A percentile compares a stretch with the other conserved stretches of the same genome.
Evolutionary conservation across 2,888 invertebrate genomes (phyloP).

Genomic region (Anthoptus insignis): DNA sequence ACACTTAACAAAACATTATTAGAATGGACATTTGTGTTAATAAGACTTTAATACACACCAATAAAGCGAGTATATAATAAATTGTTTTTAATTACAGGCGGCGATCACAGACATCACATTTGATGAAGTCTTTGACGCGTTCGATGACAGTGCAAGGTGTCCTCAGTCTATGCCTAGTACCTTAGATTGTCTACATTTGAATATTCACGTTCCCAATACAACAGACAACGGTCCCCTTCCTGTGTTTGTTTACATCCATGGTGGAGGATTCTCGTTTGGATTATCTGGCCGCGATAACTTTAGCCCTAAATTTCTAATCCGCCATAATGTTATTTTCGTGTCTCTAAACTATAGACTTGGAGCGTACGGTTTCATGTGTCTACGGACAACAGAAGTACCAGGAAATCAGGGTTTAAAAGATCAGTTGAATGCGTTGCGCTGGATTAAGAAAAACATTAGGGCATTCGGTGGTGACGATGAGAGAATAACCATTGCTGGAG

Average conservation of each 20-base stretch:
- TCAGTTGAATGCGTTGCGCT: constrained; percentile 63
- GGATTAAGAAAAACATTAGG: constrained; percentile 67
- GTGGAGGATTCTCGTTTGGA: constrained; percentile 60
- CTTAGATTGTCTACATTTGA: constrained; percentile 64
- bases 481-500: constrained; percentile 65
- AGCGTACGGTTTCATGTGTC: constrained; percentile 70
- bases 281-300: constrained; percentile 54
- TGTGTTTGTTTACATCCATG: constrained; percentile 66
- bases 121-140: constrained; percentile 61
- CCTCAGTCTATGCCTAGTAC: constrained; percentile 61
- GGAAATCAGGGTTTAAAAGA: constrained; percentile 73
- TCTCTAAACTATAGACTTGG: constrained; percentile 69
- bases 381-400: constrained; percentile 59
- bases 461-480: constrained; percentile 66
- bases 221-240: constrained; percentile 58
- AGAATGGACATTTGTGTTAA: too few species aligned
- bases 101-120: constrained; percentile 59
- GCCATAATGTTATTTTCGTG: constrained; percentile 64
- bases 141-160: constrained; percentile 62
- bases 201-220: constrained; percentile 62
- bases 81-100: constrained; percentile 52
- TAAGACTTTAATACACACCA: background rate
- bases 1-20: too few species aligned
- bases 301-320: constrained; percentile 62
- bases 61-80: background rate